Evolutionary conservation across 2,888 invertebrate species (phyloP).

Genomic region (Crematogaster levior): DNA sequence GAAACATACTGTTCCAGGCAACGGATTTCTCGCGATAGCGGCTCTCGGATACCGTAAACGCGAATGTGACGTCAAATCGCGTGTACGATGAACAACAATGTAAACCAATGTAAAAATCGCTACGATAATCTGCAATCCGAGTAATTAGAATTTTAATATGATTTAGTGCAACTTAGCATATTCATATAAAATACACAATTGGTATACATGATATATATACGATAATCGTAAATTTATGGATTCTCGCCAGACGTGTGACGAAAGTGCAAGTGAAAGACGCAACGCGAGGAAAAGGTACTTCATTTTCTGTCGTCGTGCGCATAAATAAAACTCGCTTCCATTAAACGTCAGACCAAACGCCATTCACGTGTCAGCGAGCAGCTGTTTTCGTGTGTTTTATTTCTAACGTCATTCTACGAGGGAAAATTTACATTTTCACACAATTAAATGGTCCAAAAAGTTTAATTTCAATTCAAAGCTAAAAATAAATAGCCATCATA

Average conservation of each 20-base stretch:
- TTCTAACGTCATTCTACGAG: constrained; percentile 2
- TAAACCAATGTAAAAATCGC: background rate
- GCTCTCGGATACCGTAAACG: background rate
- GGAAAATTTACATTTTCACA: background rate
- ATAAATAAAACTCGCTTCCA: constrained; percentile 37
- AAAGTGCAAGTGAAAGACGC: constrained; percentile 36
- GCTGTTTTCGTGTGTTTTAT: constrained; percentile 40
- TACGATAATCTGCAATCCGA: background rate
- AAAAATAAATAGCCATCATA: background rate
- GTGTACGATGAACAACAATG: background rate
- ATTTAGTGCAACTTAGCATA: background rate
- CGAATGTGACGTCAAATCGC: background rate
- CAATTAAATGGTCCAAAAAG: constrained; percentile 7
- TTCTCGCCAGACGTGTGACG: constrained; percentile 8
- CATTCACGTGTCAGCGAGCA: constrained; percentile 45
- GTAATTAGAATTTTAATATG: background rate
- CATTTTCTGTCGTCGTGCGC: constrained; percentile 32
- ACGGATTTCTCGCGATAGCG: too few species aligned
- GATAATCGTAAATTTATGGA: constrained; percentile 9
- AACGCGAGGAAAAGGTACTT: background rate
- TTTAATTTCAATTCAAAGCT: background rate
- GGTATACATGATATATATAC: background rate
- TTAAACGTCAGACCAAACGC: constrained; percentile 37
- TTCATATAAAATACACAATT: background rate
- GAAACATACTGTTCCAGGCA: too few species aligned